Evolutionary conservation across 1,140 invertebrate genomes (phyloP).

Genomic region (Camponotus vicinus): DNA sequence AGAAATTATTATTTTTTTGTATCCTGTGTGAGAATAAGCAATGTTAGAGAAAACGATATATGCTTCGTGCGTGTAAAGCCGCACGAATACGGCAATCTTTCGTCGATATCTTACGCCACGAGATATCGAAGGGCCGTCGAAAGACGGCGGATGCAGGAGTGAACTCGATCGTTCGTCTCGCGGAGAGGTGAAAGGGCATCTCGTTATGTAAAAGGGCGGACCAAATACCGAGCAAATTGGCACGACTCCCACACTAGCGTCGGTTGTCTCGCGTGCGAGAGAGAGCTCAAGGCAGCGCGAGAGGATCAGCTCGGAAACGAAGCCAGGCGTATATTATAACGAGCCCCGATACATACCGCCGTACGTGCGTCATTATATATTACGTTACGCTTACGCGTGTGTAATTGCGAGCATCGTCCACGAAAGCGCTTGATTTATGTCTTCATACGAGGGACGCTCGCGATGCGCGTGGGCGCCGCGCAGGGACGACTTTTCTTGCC

Average conservation of each 20-base stretch:
- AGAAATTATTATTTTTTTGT: neutral
- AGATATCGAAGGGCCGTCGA: constrained; percentile 50
- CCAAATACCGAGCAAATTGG: constrained; percentile 84
- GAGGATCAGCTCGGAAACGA: constrained; percentile 65
- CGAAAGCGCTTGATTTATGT: constrained; percentile 85
- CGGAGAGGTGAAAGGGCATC: constrained; percentile 71
- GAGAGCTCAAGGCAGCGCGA: constrained; percentile 28
- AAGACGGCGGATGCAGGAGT: constrained; percentile 21
- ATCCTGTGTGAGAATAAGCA: neutral
- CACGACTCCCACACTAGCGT: constrained; percentile 82
- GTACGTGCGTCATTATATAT: constrained; percentile 80
- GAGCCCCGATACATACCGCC: constrained; percentile 73
- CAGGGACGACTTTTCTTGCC: constrained; percentile 55
- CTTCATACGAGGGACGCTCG: constrained; percentile 81
- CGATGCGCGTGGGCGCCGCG: constrained; percentile 77
- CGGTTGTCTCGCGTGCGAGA: constrained; percentile 67
- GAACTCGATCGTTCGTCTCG: constrained; percentile 64
- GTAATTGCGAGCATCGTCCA: constrained; percentile 85
- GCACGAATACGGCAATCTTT: constrained; percentile 31
- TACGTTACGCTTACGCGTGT: constrained; percentile 81
- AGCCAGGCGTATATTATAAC: constrained; percentile 79
- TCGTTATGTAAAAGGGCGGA: constrained; percentile 78
- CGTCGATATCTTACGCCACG: constrained; percentile 34
- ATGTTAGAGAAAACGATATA: neutral
- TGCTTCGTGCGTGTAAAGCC: constrained; percentile 9